Conservation (phyloP, 2,888 invertebrate species). For the Euplexia lucipara region DNA sequence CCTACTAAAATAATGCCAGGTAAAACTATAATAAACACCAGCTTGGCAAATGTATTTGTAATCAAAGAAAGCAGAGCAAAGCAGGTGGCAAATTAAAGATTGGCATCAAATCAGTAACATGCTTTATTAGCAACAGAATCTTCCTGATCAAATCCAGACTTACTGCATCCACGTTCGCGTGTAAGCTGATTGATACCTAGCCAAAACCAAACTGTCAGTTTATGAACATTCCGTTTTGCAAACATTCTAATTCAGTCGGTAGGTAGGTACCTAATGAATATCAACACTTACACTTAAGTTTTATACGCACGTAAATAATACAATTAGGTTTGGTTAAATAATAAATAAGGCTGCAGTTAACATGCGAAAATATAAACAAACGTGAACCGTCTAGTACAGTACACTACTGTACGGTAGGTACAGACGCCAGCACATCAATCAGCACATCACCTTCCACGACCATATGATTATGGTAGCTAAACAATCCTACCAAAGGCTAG, state of each 20-base stretch:
- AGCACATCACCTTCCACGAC: too few species aligned
- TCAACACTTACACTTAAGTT: constrained; percentile 25
- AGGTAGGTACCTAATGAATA: too few species aligned
- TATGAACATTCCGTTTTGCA: constrained; percentile 12
- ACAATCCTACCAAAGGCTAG: too few species aligned
- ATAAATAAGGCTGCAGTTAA: constrained; percentile 37
- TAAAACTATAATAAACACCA: not conserved
- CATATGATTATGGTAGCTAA: too few species aligned
- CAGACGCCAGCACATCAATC: too few species aligned
- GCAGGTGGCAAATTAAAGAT: not conserved
- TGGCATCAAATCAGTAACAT: not conserved
- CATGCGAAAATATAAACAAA: not conserved
- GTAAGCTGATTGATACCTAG: constrained; percentile 1
- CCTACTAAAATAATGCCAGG: not conserved
- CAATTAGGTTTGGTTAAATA: constrained; percentile 47
- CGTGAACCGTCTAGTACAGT: not conserved
- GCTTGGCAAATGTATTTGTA: not conserved
- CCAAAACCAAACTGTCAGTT: not conserved
- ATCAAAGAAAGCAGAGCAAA: not conserved
- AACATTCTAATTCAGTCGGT: constrained; percentile 11
- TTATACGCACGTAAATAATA: constrained; percentile 43
- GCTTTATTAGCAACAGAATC: not conserved
- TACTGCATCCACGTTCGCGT: too few species aligned
- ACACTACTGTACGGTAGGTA: too few species aligned
- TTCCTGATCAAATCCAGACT: not conserved